Percentiles rank a stretch among this genome's conserved stretches.
These are phyloP conservation scores for Stenchaetothrips biformis DNA, from an alignment of 2,888 invertebrate species.

Conservation along the genomic window DNA sequence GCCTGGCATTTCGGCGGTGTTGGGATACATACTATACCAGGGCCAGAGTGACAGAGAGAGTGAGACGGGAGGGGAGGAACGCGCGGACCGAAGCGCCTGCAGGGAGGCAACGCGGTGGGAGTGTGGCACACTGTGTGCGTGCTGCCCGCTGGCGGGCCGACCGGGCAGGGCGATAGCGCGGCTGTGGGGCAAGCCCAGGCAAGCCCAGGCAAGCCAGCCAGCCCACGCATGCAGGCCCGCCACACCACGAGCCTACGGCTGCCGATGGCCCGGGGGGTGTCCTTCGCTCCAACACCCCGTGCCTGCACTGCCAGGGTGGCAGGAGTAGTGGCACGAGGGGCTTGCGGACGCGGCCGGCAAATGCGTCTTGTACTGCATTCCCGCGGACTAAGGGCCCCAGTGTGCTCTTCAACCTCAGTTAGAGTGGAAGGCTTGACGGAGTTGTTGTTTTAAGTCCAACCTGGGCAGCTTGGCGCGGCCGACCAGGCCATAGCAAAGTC, in stretches of 20 bases:
- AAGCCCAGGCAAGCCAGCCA: background rate
- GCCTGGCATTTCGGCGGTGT: too few species aligned
- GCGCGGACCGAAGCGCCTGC: background rate
- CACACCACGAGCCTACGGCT: background rate
- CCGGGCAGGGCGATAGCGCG: background rate
- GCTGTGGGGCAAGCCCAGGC: background rate
- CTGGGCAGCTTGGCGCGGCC: too few species aligned
- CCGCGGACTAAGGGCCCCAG: too few species aligned
- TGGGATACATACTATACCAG: too few species aligned
- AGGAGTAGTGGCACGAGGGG: too few species aligned
- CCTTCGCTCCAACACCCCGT: background rate
- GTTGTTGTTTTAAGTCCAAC: too few species aligned
- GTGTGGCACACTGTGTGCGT: background rate
- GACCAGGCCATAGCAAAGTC: too few species aligned
- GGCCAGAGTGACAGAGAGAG: background rate
- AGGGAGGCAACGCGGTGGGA: background rate
- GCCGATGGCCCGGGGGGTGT: background rate
- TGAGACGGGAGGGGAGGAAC: background rate
- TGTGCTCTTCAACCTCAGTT: too few species aligned
- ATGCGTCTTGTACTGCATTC: too few species aligned
- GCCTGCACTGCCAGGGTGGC: background rate
- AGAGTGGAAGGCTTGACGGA: too few species aligned
- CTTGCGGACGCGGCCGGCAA: too few species aligned
- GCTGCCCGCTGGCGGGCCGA: background rate
- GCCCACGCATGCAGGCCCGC: constrained; percentile 13